A percentile compares a stretch with the other conserved stretches of the same genome.
Evolutionary conservation across 2,797 vertebrate species (phyloP).

Genomic region (Rhodeus uyekii): DNA sequence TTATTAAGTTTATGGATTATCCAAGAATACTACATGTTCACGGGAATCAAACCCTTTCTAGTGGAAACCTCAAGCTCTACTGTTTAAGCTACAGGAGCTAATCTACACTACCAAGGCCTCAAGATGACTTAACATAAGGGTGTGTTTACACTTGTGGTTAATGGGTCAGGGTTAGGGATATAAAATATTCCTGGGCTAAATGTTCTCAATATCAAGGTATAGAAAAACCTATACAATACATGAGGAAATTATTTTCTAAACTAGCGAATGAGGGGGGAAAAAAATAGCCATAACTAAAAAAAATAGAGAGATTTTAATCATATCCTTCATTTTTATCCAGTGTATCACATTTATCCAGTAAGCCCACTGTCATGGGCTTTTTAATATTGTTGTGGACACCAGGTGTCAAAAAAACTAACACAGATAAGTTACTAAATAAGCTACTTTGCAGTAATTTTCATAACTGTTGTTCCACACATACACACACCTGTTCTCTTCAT

Average conservation of each 20-base stretch:
- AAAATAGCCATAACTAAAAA: too few relatives aligned
- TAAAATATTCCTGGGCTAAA: too few relatives aligned
- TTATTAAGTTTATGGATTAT: neutral
- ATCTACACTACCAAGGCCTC: neutral
- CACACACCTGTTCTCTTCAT: slow-evolving; percentile 16
- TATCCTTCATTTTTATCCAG: neutral
- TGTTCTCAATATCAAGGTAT: too few relatives aligned
- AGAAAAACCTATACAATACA: too few relatives aligned
- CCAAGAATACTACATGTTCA: neutral
- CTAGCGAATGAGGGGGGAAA: too few relatives aligned
- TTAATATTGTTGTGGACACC: neutral
- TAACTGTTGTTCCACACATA: slow-evolving; percentile 19
- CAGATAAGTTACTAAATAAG: neutral
- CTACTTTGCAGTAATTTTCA: slow-evolving; percentile 5
- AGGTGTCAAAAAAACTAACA: neutral
- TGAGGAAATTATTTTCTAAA: neutral
- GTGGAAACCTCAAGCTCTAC: neutral
- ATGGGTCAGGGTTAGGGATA: too few relatives aligned
- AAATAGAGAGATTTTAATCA: neutral
- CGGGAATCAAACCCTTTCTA: neutral
- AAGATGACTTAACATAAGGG: neutral
- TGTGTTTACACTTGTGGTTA: too few relatives aligned
- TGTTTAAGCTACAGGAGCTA: neutral
- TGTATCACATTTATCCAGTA: too few relatives aligned
- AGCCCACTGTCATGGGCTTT: neutral